Conservation (phyloP, 1,140 invertebrate species). For the Papilio dardanus region DNA sequence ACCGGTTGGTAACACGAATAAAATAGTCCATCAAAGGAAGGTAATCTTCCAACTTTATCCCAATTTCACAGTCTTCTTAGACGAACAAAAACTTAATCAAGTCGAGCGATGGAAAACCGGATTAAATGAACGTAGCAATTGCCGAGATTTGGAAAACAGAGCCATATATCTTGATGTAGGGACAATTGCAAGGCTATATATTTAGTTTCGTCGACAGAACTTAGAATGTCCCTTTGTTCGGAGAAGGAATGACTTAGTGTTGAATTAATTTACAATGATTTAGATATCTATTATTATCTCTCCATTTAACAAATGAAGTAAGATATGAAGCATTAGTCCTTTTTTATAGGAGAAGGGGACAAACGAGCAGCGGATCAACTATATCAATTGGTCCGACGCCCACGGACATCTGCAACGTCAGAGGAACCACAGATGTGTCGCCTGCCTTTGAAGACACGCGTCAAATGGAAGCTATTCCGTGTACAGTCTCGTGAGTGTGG, state of each 20-base stretch:
- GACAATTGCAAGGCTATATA: slow-evolving; percentile 37
- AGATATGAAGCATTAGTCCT: background rate
- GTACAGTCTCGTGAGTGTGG: too few relatives aligned
- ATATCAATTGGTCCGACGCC: too few relatives aligned
- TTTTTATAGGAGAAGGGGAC: background rate
- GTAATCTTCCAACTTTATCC: slow-evolving; percentile 21
- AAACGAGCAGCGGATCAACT: too few relatives aligned
- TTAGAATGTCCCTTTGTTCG: slow-evolving; percentile 34
- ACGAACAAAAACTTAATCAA: slow-evolving; percentile 35
- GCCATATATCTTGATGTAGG: slow-evolving; percentile 37
- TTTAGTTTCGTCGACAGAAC: slow-evolving; percentile 37
- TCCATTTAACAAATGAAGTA: background rate
- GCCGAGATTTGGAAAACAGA: slow-evolving; percentile 36
- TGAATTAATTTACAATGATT: slow-evolving; percentile 26
- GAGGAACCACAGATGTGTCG: too few relatives aligned
- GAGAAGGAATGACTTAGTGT: slow-evolving; percentile 14
- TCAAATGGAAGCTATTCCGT: too few relatives aligned
- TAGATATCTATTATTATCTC: background rate
- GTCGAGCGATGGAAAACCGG: slow-evolving; percentile 30
- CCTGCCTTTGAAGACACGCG: too few relatives aligned
- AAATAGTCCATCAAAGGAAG: slow-evolving; percentile 15
- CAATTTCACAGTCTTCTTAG: slow-evolving; percentile 29
- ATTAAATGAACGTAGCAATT: slow-evolving; percentile 35
- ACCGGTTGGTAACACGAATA: background rate
- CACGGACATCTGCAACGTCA: too few relatives aligned